Evolutionary conservation across 37 sponge, comb jelly and placozoan genomes (phyloP), one percentile per base, ranked within the genome.

Genomic region (Spongilla lacustris): DNA sequence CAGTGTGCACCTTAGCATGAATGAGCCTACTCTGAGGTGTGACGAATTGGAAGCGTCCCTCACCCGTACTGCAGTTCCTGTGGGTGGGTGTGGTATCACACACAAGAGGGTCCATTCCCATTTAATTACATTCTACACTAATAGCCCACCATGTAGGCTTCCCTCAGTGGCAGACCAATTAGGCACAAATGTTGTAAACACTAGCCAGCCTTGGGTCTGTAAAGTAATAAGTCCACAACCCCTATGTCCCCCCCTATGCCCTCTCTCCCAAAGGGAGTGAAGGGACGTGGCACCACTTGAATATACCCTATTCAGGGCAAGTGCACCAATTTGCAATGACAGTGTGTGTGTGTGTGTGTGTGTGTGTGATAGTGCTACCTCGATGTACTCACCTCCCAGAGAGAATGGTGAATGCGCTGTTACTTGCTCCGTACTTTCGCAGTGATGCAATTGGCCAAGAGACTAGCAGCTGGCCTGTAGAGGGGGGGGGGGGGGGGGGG

Each of bases 341-440:
- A 79, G 58, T 28, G 12, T 29, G 27, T 28, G 10, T 50, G 66
- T 28, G 46, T 0, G 12, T 68, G 66, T 73, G 46, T 29, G 68
- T 24, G 23, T 35, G 26, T 28, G 27, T 49, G 35, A 12, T 25
- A 50, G 30, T 72, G 69, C 28, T 11, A 3, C 28, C 49, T 9
- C 17, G 24, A 19, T 36, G 29, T 71, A 37, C 83, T 26, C 41
- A 94, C 94, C 91, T 94, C 33, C 94, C 94, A 77, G 88, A 81
- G 73, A 91, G 82, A 69, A 94, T 90, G 46, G 91, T 94, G 72
- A 94, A 90, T 86, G 89, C 87, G 29, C 84, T 74, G 32, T 88
- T 87, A 74, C 85, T 94, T 30, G 85, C 79, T 41, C 94, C 94
- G 85, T 94, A 94, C 25, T 86, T 77, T 13, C 94, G 75, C 31